Base-by-base conservation (phyloP, 2,888 invertebrate species). In the Rhorus exstirpatorius region DNA sequence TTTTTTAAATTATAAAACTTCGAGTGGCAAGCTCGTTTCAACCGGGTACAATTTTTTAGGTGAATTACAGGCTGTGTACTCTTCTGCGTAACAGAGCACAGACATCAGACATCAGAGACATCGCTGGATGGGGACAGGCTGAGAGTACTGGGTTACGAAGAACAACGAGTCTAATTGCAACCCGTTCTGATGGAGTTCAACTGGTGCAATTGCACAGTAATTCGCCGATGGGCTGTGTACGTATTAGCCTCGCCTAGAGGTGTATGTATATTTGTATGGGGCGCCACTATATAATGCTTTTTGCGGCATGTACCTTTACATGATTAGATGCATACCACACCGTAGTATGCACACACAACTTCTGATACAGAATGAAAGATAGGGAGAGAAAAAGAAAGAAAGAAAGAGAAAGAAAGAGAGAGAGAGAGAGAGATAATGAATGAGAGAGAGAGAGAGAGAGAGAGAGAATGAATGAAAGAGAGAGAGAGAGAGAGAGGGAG, bases 91-190 rank as follows among this genome's bases (percentile, higher is more conserved):
- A 41, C 21, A 1, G 3, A 3, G 7, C 14, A 58, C 7, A 24
- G 8, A 14, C 17, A 58, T 58, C 7, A 24, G 8, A 14, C 17
- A 58, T 58, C 31, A 31, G 31, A 26, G 14, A 58, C 31, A 58
- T 31, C 14, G 55, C 14, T 58, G 31, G 31, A 3, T 14, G 7
- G 55, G 4, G 55, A 58, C n/a, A 31, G n/a, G 14, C 46, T 35
- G 21, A 67, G 58, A 68, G 76, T 41, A 51, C 51, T 49, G 49
- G 60, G 17, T 65, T 55, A 41, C 68, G 41, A 24, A 49, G 76
- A 68, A 31, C 6, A 55, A 70, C 31, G 41, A 61, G 51, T 72
- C 21, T 61, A 72, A 72, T 61, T 72, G 61, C 72, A 72, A 72
- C 38, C 38, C 24, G 38, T 38, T 31, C 12, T 35, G 51, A 67